A percentile compares a stretch with the other conserved stretches of the same genome.
phyloP scores from a whole-genome alignment of 2,888 invertebrate genomes.

The Cantharis lateralis region DNA sequence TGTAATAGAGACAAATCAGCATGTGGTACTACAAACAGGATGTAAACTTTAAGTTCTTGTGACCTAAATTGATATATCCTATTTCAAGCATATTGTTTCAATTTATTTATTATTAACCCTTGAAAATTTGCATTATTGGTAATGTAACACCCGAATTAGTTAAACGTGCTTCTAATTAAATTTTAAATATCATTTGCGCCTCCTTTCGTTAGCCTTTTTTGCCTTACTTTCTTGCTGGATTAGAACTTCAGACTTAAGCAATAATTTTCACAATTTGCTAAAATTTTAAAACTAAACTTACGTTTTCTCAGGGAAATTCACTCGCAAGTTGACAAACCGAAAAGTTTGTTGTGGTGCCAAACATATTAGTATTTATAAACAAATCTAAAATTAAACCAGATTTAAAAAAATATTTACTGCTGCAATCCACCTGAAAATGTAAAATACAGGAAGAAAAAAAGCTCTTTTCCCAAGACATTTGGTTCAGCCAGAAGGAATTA shows the following conservation, averaged over 20 bases:
- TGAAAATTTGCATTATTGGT: not conserved
- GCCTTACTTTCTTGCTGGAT: not conserved
- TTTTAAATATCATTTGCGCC: not conserved
- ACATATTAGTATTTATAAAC: not conserved
- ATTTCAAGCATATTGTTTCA: not conserved
- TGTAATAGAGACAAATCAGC: not conserved
- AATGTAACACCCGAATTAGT: not conserved
- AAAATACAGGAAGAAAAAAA: too few species aligned
- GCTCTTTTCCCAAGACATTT: too few species aligned
- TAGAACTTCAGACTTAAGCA: not conserved
- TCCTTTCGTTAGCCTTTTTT: not conserved
- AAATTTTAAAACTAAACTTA: not conserved
- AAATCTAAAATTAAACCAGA: not conserved
- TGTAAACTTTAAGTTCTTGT: constrained; percentile 16
- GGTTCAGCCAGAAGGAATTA: too few species aligned
- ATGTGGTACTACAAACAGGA: constrained; percentile 10
- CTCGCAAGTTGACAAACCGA: not conserved
- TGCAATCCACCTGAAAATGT: too few species aligned
- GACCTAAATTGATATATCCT: constrained; percentile 22
- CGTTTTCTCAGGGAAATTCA: not conserved
- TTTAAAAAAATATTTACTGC: not conserved
- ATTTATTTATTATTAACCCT: not conserved
- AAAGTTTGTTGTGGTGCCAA: not conserved
- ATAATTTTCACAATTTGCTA: not conserved
- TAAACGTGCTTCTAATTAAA: not conserved